phyloP scores from a whole-genome alignment of 2,113 vertebrate species.

The Siniperca chuatsi region DNA sequence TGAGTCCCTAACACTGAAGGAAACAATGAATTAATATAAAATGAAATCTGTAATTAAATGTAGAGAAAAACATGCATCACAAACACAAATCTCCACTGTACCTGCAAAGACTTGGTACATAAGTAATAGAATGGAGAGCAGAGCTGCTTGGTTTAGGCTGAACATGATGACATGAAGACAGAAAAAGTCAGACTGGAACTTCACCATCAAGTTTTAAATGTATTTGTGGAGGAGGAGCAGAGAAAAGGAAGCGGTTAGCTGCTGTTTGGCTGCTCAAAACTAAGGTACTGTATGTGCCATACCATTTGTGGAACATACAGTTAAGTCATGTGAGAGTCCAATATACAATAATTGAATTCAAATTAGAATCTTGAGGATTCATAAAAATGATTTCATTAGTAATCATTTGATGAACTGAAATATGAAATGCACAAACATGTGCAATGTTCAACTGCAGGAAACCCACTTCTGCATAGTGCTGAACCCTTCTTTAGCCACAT shows the following conservation, averaged over 20 bases:
- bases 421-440: not conserved
- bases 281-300: no score
- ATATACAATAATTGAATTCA: not conserved
- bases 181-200: not conserved
- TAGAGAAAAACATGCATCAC: not conserved
- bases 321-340: not conserved
- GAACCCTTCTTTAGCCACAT: not conserved
- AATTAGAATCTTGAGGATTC: not conserved
- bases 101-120: constrained; percentile 30
- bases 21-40: not conserved
- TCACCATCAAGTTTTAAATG: not conserved
- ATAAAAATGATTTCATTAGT: not conserved
- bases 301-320: not conserved
- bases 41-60: not conserved
- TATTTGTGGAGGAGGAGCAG: not conserved
- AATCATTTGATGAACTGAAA: not conserved
- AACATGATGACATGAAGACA: constrained; percentile 30
- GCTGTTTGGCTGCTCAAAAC: not conserved
- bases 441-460: not conserved
- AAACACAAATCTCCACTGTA: constrained; percentile 30
- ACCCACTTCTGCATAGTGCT: not conserved
- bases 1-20: fast-evolving
- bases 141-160: constrained; percentile 2
- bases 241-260: constrained; percentile 24
- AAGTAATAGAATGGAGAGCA: constrained; percentile 23